Evolutionary conservation across 2,113 vertebrate genomes (phyloP).

Genomic region (Heptranchias perlo): DNA sequence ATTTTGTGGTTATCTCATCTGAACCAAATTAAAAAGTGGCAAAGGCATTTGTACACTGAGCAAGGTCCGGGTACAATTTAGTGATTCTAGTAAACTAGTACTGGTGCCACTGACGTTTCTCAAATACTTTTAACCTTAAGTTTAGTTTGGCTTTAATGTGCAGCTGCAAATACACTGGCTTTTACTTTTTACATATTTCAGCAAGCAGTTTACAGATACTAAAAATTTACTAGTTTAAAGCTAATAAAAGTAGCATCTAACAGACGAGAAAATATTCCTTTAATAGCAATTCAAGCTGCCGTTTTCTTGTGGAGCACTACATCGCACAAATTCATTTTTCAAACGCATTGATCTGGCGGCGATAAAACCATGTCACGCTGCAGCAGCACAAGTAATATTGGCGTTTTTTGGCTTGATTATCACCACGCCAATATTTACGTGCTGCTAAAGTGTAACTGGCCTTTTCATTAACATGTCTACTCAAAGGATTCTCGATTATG

Average conservation of each 20-base stretch:
- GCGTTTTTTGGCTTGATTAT: constrained; percentile 71
- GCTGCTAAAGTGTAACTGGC: constrained; percentile 95
- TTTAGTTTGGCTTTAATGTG: background rate
- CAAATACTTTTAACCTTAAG: background rate
- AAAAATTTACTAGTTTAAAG: background rate
- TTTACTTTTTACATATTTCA: background rate
- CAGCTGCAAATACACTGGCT: background rate
- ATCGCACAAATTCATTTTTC: background rate
- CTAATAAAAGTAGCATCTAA: background rate
- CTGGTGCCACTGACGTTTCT: background rate
- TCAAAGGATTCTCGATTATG: background rate
- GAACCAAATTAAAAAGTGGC: background rate
- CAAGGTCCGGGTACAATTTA: background rate
- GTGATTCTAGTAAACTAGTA: background rate
- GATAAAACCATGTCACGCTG: constrained; percentile 75
- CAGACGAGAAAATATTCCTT: background rate
- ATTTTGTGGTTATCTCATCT: background rate
- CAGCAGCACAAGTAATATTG: constrained; percentile 99
- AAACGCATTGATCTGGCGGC: constrained; percentile 26
- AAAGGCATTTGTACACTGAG: background rate
- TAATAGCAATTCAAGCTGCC: background rate
- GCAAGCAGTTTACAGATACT: background rate
- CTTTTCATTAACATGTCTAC: constrained; percentile 43
- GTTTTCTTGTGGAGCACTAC: background rate
- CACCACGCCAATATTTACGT: constrained; percentile 99